Base-by-base conservation (phyloP, 2,797 vertebrate genomes). In the Mergus octosetaceus region DNA sequence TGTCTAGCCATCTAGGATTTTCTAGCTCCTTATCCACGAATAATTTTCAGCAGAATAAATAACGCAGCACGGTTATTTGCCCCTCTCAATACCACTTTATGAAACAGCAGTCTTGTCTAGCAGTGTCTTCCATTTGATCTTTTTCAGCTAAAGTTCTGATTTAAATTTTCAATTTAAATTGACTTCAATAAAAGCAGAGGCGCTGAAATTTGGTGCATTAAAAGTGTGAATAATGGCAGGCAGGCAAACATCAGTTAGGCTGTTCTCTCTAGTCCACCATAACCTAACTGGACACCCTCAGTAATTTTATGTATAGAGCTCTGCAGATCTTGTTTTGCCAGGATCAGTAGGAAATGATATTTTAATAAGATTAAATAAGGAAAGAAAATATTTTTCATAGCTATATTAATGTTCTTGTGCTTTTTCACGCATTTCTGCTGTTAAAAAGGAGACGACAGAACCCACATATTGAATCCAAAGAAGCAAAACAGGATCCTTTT, bases 331-430 rank as follows among this genome's bases (percentile, higher is more conserved):
- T 8, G 1, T 90, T 90, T 84, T 87, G n/a, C 54, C 54, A 2
- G 0, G 56, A 68, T 83, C 69, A 66, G 28, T 36, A 85, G 22
- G 57, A 78, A 80, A 64, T 66, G 0, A 87, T 62, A 34, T 74
- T 86, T 91, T 62, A 51, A 12, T 51, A 89, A 72, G n/a, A 87
- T 69, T 84, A 85, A 92, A 93, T 64, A 43, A 28, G 28, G 49
- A 80, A 92, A 71, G 17, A 73, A 91, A 84, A 36, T 82, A 64
- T 69, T 94, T 47, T 94, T 81, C 68, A 28, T 71, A 88, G 32
- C 13, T 72, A 13, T 72, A 49, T 58, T 87, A 61, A 77, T 65
- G 41, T 77, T 89, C 36, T 69, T 18, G 27, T 30, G 17, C 65
- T 84, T 74, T 93, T 82, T 69, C 76, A 90, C 47, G 64, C 27